These are phyloP conservation scores for Callipepla squamata DNA, from an alignment of 2,113 vertebrate genomes.

Conservation along the genomic window DNA sequence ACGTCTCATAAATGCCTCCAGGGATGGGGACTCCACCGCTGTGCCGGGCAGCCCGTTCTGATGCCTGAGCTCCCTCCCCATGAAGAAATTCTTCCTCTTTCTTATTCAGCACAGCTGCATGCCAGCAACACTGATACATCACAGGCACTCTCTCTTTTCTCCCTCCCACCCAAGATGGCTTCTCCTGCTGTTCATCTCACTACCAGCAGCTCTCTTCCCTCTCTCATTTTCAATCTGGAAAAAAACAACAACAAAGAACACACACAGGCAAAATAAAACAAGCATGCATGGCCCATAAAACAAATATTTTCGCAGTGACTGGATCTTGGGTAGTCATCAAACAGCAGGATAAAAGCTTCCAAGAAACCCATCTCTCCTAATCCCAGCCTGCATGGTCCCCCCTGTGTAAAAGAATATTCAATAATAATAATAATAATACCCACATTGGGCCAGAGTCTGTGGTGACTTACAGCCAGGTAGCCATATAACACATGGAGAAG, in stretches of 20 bases:
- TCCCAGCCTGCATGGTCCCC: background rate
- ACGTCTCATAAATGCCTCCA: background rate
- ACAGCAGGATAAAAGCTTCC: background rate
- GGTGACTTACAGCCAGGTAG: background rate
- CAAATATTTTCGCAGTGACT: background rate
- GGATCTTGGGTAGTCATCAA: background rate
- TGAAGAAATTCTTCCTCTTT: background rate
- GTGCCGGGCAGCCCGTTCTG: background rate
- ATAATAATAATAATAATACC: background rate
- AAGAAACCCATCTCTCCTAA: background rate
- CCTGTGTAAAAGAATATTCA: background rate
- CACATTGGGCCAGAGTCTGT: fast-evolving
- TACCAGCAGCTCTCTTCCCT: background rate
- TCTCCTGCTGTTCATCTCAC: background rate
- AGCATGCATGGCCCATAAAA: background rate
- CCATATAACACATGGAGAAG: background rate
- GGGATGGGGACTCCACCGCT: background rate
- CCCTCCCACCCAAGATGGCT: background rate
- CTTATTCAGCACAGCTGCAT: background rate
- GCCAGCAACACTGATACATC: background rate
- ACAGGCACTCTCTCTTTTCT: background rate
- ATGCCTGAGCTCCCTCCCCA: background rate
- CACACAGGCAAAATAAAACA: too few species aligned
- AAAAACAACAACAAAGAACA: too few species aligned
- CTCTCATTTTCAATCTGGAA: background rate